Evolutionary conservation across 2,888 invertebrate genomes (phyloP).

Genomic region (Coelopa pilipes): DNA sequence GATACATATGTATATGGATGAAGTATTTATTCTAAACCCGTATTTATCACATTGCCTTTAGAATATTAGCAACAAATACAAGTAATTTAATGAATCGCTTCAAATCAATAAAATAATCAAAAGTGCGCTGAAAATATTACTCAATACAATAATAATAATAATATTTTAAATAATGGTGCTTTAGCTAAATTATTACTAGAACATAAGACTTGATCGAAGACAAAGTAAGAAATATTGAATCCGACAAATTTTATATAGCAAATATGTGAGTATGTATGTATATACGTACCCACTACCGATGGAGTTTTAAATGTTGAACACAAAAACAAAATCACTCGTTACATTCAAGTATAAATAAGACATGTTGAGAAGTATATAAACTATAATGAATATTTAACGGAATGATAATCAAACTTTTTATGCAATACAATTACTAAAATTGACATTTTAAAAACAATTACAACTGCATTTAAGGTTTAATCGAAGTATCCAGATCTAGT

Average conservation of each 20-base stretch:
- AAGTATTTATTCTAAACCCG: constrained; percentile 34
- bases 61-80: constrained; percentile 31
- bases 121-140: constrained; percentile 34
- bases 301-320: constrained; percentile 28
- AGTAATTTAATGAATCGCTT: constrained; percentile 23
- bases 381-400: constrained; percentile 16
- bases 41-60: constrained; percentile 38
- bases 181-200: constrained; percentile 60
- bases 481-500: constrained; percentile 43
- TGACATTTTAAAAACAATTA: constrained; percentile 21
- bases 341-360: constrained; percentile 9
- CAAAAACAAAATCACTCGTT: constrained; percentile 18
- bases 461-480: constrained; percentile 35
- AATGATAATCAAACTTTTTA: constrained; percentile 32
- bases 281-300: no score
- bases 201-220: constrained; percentile 22
- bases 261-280: constrained; percentile 21
- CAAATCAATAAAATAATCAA: constrained; percentile 37
- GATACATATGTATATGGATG: constrained; percentile 1
- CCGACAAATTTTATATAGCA: constrained; percentile 37
- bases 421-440: constrained; percentile 22
- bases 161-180: constrained; percentile 57
- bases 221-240: constrained; percentile 6
- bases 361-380: constrained; percentile 25
- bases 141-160: constrained; percentile 49